Percentiles rank a stretch among this genome's conserved stretches.
Evolutionary conservation across 2,113 vertebrate species (phyloP).

Genomic region (Lathamus discolor): DNA sequence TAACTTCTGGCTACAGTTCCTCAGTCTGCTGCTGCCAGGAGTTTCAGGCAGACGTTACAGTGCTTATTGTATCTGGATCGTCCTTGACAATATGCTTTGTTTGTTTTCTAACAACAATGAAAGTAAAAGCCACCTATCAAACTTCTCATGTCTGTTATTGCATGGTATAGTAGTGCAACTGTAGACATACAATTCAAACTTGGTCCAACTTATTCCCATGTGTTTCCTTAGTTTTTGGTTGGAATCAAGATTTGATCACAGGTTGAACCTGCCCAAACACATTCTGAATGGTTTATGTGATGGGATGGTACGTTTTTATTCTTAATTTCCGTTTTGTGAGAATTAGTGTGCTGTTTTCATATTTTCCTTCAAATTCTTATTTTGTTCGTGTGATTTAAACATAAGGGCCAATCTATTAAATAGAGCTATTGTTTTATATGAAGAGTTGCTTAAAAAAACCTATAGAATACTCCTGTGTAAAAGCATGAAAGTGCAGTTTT

Average conservation of each 20-base stretch:
- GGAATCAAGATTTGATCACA: neutral
- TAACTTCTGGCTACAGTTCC: neutral
- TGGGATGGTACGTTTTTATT: neutral
- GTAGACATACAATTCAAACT: neutral
- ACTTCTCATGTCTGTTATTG: neutral
- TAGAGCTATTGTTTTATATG: neutral
- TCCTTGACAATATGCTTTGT: neutral
- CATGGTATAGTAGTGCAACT: neutral
- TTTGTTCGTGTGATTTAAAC: neutral
- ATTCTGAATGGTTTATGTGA: neutral
- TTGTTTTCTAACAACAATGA: neutral
- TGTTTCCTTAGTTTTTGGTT: neutral
- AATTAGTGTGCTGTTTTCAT: neutral
- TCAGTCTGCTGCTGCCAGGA: neutral
- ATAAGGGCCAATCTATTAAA: neutral
- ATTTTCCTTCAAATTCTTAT: neutral
- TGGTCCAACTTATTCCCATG: neutral
- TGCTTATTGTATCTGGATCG: neutral
- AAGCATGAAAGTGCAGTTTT: neutral
- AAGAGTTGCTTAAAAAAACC: neutral
- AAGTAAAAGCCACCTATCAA: neutral
- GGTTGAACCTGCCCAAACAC: neutral
- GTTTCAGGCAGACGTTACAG: neutral
- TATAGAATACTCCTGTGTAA: neutral
- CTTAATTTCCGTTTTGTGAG: neutral